Evolutionary conservation across 2,113 vertebrate genomes (phyloP).

Genomic region (Corythaixoides concolor): DNA sequence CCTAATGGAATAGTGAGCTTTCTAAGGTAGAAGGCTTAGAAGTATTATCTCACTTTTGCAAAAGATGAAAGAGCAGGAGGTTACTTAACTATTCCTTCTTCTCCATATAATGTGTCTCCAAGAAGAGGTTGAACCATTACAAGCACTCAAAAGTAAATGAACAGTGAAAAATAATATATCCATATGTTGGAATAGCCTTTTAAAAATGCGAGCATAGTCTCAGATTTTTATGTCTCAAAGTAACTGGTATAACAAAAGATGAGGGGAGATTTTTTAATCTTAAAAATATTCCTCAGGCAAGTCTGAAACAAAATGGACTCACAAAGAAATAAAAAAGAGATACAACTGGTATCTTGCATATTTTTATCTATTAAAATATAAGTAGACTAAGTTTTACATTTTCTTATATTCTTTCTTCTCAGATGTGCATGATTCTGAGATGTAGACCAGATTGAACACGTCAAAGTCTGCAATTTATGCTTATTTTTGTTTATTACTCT

Average conservation of each 20-base stretch:
- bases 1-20: not conserved
- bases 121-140: not conserved
- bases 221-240: not conserved
- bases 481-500: not conserved
- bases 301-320: not conserved
- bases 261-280: not conserved
- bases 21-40: not conserved
- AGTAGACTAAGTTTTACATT: not conserved
- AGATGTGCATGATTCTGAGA: not conserved
- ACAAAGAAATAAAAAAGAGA: not conserved
- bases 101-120: not conserved
- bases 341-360: not conserved
- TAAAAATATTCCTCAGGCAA: not conserved
- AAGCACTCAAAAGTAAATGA: not conserved
- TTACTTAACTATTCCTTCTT: not conserved
- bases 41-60: not conserved
- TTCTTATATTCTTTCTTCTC: constrained; percentile 7
- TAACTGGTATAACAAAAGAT: not conserved
- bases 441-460: not conserved
- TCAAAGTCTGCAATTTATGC: not conserved
- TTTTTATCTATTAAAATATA: constrained; percentile 2
- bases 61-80: not conserved
- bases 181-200: not conserved
- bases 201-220: not conserved
- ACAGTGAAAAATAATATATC: not conserved